These are phyloP conservation scores for Huso huso DNA, from an alignment of 2,797 vertebrate species.

Conservation along the genomic window DNA sequence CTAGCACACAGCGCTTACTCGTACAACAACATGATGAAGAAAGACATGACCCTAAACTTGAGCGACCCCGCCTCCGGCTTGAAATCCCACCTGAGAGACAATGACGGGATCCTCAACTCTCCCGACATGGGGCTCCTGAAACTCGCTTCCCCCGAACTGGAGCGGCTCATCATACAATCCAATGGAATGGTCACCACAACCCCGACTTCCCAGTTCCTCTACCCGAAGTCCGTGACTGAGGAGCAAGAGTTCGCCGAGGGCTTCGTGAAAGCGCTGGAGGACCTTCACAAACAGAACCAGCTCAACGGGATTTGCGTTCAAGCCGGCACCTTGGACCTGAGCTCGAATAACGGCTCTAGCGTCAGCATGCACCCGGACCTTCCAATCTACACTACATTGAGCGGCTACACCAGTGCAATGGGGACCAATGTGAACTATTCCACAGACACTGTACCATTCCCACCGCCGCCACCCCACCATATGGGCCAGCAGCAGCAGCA, in stretches of 20 bases:
- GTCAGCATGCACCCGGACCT: constrained; percentile 58
- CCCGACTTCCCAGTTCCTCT: constrained; percentile 74
- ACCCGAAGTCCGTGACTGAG: constrained; percentile 79
- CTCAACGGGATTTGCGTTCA: constrained; percentile 59
- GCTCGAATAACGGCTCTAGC: constrained; percentile 42
- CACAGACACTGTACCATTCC: constrained; percentile 67
- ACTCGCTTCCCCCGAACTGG: constrained; percentile 80
- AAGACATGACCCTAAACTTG: constrained; percentile 74
- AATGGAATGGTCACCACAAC: constrained; percentile 82
- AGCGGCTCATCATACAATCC: constrained; percentile 91
- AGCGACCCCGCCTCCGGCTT: constrained; percentile 68
- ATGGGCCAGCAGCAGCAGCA: constrained; percentile 47
- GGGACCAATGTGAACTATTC: constrained; percentile 67
- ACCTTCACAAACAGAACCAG: constrained; percentile 93
- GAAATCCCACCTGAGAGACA: constrained; percentile 58
- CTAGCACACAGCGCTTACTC: constrained; percentile 31
- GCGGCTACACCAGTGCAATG: constrained; percentile 64
- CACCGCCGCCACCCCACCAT: constrained; percentile 52
- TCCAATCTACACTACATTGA: constrained; percentile 84
- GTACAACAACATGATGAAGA: constrained; percentile 78
- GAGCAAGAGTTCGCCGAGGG: constrained; percentile 95
- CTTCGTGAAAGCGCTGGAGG: constrained; percentile 91
- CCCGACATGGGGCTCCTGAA: constrained; percentile 81
- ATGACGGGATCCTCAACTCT: constrained; percentile 67
- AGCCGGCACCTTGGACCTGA: constrained; percentile 54